Evolutionary conservation across 2,888 invertebrate species (phyloP).

Genomic region (Hypsopygia costalis): DNA sequence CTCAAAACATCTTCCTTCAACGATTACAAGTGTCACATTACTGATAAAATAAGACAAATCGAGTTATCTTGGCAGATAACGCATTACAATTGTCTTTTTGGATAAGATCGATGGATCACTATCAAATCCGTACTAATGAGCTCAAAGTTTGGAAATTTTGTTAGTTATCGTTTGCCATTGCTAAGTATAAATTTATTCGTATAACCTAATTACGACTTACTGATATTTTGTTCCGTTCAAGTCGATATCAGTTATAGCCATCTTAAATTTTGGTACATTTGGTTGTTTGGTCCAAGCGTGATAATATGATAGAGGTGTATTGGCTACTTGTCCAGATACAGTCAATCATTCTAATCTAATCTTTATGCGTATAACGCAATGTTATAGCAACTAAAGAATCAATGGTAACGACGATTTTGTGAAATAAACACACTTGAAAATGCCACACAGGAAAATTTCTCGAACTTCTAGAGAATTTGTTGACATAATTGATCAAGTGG

Average conservation of each 20-base stretch:
- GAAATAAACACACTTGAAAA: slow-evolving; percentile 25
- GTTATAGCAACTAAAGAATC: not conserved
- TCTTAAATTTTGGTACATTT: no score
- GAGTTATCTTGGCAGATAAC: slow-evolving; percentile 1
- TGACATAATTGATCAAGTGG: slow-evolving; percentile 44
- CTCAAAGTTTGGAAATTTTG: no score
- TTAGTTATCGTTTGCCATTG: no score
- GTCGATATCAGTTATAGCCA: no score
- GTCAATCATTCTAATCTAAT: slow-evolving; percentile 20
- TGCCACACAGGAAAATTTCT: slow-evolving; percentile 54
- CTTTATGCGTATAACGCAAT: slow-evolving; percentile 3
- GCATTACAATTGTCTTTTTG: not conserved
- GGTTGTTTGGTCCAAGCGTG: no score
- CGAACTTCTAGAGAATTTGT: slow-evolving; percentile 42
- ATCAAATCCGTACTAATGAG: no score
- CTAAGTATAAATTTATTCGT: no score
- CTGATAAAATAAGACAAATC: slow-evolving; percentile 20
- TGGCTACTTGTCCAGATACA: slow-evolving; percentile 18
- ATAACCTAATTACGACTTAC: no score
- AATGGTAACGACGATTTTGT: slow-evolving; percentile 1
- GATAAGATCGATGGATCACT: no score
- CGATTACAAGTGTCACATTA: slow-evolving; percentile 26
- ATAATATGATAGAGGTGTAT: not conserved
- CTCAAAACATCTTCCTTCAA: slow-evolving; percentile 28
- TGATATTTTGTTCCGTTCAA: no score